Evolutionary conservation across 2,113 vertebrate genomes (phyloP).

Genomic region (Brachyhypopomus occidentalis): DNA sequence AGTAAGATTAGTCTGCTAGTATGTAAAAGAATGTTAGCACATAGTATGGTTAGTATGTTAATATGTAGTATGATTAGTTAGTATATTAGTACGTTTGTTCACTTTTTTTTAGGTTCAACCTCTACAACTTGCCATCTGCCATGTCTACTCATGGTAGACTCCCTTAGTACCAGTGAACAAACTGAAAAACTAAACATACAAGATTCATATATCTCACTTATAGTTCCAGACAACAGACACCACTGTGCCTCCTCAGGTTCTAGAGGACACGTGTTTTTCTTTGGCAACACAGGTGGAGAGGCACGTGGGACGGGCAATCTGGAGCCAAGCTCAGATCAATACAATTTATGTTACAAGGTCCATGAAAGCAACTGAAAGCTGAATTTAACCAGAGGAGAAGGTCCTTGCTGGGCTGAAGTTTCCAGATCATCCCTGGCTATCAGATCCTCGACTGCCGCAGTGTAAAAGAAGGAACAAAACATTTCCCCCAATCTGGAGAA

Average conservation of each 20-base stretch:
- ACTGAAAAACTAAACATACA: constrained; percentile 26
- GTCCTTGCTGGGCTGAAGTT: neutral
- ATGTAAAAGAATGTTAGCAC: too few species aligned
- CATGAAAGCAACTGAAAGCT: constrained; percentile 13
- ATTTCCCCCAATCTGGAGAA: neutral
- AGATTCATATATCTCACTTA: neutral
- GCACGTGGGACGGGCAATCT: neutral
- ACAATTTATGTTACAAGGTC: constrained; percentile 27
- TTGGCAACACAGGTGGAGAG: neutral
- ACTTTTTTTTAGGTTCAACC: neutral
- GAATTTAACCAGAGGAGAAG: constrained; percentile 14
- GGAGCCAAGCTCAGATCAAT: constrained; percentile 8
- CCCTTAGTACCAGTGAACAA: constrained; percentile 21
- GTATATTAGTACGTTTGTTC: neutral
- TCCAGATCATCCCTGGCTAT: neutral
- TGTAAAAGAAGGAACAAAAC: neutral
- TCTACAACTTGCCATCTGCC: constrained; percentile 5
- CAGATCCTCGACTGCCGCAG: too few species aligned
- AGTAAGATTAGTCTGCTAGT: too few species aligned
- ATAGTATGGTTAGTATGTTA: too few species aligned
- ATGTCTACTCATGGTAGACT: neutral
- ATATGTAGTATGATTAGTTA: too few species aligned
- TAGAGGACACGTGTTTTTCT: neutral
- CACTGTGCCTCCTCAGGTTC: neutral
- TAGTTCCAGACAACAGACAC: too few species aligned